Percentiles rank a stretch among this genome's conserved stretches.
These are phyloP conservation scores for Busseola fusca DNA, from an alignment of 2,888 invertebrate species.

Conservation along the genomic window DNA sequence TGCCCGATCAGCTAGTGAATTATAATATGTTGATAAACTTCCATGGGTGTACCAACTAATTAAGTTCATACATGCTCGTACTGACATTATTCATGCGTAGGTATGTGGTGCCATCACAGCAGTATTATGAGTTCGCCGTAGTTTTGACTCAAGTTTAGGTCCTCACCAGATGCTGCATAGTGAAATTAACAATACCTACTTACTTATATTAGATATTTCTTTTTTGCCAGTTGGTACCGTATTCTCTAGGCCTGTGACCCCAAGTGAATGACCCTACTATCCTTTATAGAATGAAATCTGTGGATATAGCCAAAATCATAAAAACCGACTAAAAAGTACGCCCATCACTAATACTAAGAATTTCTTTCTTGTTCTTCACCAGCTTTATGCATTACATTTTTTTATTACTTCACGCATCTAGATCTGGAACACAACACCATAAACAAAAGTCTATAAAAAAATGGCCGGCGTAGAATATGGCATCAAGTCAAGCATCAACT, in stretches of 20 bases:
- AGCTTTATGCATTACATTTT: not conserved
- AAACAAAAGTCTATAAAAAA: conserved; percentile 14
- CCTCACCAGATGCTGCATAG: not conserved
- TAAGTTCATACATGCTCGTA: not conserved
- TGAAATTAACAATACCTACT: not conserved
- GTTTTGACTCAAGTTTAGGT: not conserved
- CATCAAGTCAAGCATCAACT: conserved; percentile 6
- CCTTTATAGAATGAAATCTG: not conserved
- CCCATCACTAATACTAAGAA: not conserved
- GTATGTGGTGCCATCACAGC: not conserved
- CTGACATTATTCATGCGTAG: not conserved
- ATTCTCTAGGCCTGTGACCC: not conserved
- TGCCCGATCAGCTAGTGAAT: too few relatives aligned
- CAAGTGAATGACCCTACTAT: not conserved
- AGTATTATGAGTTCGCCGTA: not conserved
- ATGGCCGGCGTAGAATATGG: conserved; percentile 17
- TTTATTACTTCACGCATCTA: not conserved
- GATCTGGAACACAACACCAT: conserved; percentile 15
- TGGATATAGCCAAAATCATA: not conserved
- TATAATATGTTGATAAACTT: too few relatives aligned
- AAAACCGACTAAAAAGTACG: not conserved
- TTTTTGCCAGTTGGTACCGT: not conserved
- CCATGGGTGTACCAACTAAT: too few relatives aligned
- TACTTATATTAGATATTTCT: too few relatives aligned
- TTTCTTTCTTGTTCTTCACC: not conserved